Percentiles rank a stretch among this genome's conserved stretches.
These are phyloP conservation scores for Dipodomys spectabilis DNA, from an alignment of 2,113 vertebrate genomes.

Conservation along the genomic window DNA sequence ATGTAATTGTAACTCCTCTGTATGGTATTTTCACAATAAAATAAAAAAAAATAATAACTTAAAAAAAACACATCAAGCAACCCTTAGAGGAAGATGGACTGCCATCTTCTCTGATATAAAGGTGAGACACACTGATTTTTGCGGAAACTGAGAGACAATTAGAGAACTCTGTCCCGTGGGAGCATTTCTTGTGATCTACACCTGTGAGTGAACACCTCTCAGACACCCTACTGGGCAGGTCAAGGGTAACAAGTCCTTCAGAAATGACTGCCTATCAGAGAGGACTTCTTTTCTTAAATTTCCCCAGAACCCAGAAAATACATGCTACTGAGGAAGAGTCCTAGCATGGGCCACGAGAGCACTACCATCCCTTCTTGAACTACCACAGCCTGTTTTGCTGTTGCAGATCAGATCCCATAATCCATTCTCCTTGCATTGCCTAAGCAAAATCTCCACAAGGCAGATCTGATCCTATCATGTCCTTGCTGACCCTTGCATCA, in stretches of 20 bases:
- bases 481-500: background rate
- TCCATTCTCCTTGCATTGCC: background rate
- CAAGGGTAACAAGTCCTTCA: background rate
- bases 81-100: background rate
- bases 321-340: background rate
- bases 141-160: background rate
- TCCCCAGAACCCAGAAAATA: background rate
- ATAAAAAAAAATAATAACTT: no score
- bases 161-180: rapidly evolving
- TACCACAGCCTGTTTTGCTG: background rate
- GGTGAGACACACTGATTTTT: background rate
- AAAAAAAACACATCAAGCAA: no score
- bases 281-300: background rate
- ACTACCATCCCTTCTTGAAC: rapidly evolving
- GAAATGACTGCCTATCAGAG: background rate
- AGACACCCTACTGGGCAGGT: background rate
- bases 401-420: background rate
- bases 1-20: no score
- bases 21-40: no score
- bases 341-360: background rate
- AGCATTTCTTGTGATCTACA: background rate
- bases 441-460: background rate
- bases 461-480: background rate
- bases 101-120: background rate
- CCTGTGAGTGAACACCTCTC: rapidly evolving